Base-by-base conservation (phyloP, 2,113 vertebrate genomes). In the Sinocyclocheilus anshuiensis region DNA sequence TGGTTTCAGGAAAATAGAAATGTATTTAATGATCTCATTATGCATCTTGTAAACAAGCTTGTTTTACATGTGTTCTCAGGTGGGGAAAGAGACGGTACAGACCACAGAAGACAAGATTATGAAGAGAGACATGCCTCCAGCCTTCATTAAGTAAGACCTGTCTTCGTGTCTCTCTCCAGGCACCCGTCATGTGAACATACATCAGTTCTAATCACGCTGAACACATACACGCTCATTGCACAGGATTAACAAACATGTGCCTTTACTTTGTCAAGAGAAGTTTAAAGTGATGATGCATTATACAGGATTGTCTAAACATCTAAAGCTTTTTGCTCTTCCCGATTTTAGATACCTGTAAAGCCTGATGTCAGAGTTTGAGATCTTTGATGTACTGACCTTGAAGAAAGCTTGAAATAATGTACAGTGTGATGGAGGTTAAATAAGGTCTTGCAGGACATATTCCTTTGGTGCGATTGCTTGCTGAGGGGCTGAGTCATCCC, bases 81-180 rank as follows among this genome's bases (percentile, higher is more conserved):
- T 99, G 94, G 98, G 98, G 89, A 99, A 99, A 92, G 98, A 99
- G 90, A 99, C 98, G 0, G 98, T 99, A 86, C 97, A 99, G 93
- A 99, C 98, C 86, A 99, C 98, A 0, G 98, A 99, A 90, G 98
- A 99, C 93, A 97, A 99, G 93, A 94, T 99, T 92, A 97, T 99
- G 96, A 99, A 98, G 93, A 96, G 98, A 91, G 98, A 99, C 93
- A 99, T 99, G 98, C 97, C 98, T 84, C 96, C 98, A 77, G 98
- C 98, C 0, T 99, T 99, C 93, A 99, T 99, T 93, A 99, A 99
- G 98, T 99, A 93, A 96, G 96, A 80, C 78, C 69, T 75, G 50
- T 50, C 3, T 72, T 87, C 75, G 33, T 75, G 76, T 29, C 22
- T 87, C 78, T n/a, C 67, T 59, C n/a, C 69, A 86, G 72, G 24